Evolutionary conservation across 2,888 invertebrate genomes (phyloP), one percentile per base, ranked within the genome.

Genomic region (Amphimallon solstitiale): DNA sequence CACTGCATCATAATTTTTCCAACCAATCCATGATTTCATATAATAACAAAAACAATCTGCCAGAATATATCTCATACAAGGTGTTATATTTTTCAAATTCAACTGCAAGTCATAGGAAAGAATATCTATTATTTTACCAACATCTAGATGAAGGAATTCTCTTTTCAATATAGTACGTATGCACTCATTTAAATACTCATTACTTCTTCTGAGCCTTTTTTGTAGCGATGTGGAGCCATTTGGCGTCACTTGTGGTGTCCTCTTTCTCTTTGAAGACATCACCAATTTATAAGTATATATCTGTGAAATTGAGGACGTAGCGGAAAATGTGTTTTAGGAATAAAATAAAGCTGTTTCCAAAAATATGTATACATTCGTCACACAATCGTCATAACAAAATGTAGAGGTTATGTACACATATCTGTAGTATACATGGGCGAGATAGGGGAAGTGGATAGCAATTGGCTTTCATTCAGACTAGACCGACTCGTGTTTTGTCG

Each of bases 21-120:
- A 73, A 15, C 71, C 72, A 2, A 71, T 71, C 73, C 73, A 73
- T n/a, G 60, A 54, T 56, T 65, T 68, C 67, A 73, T 73, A 34
- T 70, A 73, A 63, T 71, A 70, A 2, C 69, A 63, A 40, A 73
- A 66, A 6, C 70, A 68, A 63, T 73, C 72, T 6, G 56, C 62
- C 17, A 71, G 80, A 91, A 10, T 94, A 93, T 81, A 91, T 92
- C 79, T 86, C 89, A 52, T 83, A 86, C 61, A 45, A 17, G 35
- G 14, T 2, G 68, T 21, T 2, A 70, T 15, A 23, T 59, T 61
- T 52, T 49, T 46, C 2, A 54, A 46, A 21, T 69, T 54, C 4
- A 72, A 51, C 0, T 61, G 34, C 6, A 72, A 43, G 19, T 72
- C 69, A 14, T 59, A 15, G 1, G 10, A n/a, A 2, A 70, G 51